These are phyloP conservation scores for Pangasius mekongensis DNA, from an alignment of 2,797 vertebrate genomes.

Conservation along the genomic window DNA sequence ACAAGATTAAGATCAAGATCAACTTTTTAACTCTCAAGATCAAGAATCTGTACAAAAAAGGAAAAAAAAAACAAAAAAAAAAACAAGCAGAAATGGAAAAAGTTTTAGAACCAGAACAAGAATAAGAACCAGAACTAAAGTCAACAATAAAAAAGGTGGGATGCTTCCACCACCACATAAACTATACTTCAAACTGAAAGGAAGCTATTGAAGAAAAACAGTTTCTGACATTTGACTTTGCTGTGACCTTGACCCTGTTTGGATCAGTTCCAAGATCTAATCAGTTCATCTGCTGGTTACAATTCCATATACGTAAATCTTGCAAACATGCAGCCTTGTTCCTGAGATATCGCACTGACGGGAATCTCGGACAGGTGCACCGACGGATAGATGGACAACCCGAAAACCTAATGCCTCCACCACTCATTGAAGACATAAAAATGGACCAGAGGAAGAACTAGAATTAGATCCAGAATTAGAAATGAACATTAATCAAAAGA, in stretches of 20 bases:
- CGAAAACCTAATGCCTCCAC: background rate
- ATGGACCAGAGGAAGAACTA: background rate
- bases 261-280: background rate
- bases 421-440: background rate
- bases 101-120: background rate
- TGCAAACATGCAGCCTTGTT: background rate
- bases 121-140: background rate
- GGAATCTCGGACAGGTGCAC: background rate
- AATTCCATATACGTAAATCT: background rate
- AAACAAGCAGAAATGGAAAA: background rate
- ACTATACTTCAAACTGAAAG: background rate
- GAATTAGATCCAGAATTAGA: background rate
- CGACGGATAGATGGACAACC: background rate
- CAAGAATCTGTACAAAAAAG: too few species aligned
- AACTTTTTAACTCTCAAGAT: too few species aligned
- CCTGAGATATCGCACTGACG: background rate
- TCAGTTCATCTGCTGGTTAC: background rate
- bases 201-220: background rate
- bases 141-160: background rate
- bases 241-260: background rate
- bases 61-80: background rate
- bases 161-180: background rate
- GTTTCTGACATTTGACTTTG: background rate
- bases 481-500: background rate
- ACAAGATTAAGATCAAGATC: too few species aligned